Evolutionary conservation across 23 tunicate genomes (phyloP), one percentile per base, ranked within the genome.

Genomic region (Oikopleura dioica): DNA sequence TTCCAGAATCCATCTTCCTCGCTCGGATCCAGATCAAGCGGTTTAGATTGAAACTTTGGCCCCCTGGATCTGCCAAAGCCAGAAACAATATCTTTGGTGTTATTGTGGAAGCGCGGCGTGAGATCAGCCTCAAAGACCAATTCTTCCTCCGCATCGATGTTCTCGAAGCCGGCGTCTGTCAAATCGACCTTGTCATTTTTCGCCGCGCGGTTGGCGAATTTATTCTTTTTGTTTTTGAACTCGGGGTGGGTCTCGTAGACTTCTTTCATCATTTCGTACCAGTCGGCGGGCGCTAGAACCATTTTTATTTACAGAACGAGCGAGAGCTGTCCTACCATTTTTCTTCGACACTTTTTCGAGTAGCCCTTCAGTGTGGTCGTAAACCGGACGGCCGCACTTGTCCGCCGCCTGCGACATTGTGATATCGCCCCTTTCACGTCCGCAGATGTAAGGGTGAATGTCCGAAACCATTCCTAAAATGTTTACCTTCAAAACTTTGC

Each of bases 201-300:
- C 55, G 55, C 55, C 55, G 9, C 55, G 9, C 21, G 9, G 9
- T 44, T 21, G 55, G 55, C 55, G 55, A 21, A 9, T 44, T 44
- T 44, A 9, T 44, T 44, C 55, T 44, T 21, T 44, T 44, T 44
- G 9, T 44, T 21, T 44, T 44, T 21, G 55, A 9, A 63, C 4
- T 63, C 72, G 2, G 72, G 72, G 26, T 63, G 72, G 26, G 72
- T 63, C 26, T 63, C 33, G 33, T 63, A 63, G 2, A 63, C 26
- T 28, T 63, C 72, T 63, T 63, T 63, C 72, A 63, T 63, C 72
- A 63, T 63, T 63, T 63, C 33, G 33, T 24, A 24, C 72, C 72
- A 63, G 33, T 63, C 72, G 2, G 33, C 33, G 33, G 72, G 72
- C 30, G 72, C 72, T 9, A 44, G 55, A 16, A 44, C 16, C 9